Base-by-base conservation (phyloP, 23 tunicate genomes). In the Phallusia fumigata region DNA sequence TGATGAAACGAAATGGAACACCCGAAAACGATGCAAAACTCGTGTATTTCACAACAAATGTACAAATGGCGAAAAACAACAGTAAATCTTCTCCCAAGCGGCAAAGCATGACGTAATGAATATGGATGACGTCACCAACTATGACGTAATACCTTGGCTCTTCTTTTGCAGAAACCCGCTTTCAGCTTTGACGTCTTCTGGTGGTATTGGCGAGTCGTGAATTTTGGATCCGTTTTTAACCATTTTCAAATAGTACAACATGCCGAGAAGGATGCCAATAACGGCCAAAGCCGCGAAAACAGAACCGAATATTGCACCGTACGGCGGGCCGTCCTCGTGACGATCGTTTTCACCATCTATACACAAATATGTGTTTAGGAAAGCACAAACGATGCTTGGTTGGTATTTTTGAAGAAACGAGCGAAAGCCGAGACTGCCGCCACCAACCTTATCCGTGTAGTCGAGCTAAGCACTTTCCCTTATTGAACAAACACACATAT, bases 61-160 rank as follows among this genome's bases (percentile, higher is more conserved):
- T 58, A 58, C 28, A 22, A 21, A 24, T 24, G 16, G 69, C 28
- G 69, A 58, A 21, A 58, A 58, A 58, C 69, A 58, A 24, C 69
- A 58, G 28, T 6, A 58, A 58, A 24, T 21, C 69, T 58, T 58
- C 69, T 24, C 26, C 26, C 69, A 58, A 22, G 28, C 69, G 26
- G 69, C 69, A 58, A 58, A 58, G 69, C 69, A 21, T 58, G 69
- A 58, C 28, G 69, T 21, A 22, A 58, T 58, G 69, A 58, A 22
- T 6, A 51, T 1, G 26, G 26, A 58, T 58, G 69, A 58, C 69
- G 69, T 58, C 69, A 58, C 69, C 28, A 22, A 58, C 69, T 58
- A 24, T 21, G 69, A 58, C 69, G 69, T 21, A 58, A 58, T 58
- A 58, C 69, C 69, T 58, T 58, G 69, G 13, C 69, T 58, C 28